phyloP scores from a whole-genome alignment of 2,888 invertebrate genomes.

The Eupithecia dodoneata region DNA sequence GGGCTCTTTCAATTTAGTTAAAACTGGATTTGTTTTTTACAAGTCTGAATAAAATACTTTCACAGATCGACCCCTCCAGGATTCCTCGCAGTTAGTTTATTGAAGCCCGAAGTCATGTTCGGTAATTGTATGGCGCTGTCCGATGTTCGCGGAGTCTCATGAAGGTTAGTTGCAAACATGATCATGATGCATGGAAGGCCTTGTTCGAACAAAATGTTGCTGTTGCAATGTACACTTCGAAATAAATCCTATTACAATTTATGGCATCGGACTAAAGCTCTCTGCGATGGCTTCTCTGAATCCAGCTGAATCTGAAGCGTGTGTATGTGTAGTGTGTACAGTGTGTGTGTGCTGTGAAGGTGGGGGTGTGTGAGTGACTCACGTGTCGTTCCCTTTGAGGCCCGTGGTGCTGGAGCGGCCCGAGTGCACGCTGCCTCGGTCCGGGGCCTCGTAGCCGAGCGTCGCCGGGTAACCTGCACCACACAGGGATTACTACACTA shows the following conservation, averaged over 20 bases:
- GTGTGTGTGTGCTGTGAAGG: not conserved
- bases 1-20: not conserved
- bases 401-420: constrained; percentile 92
- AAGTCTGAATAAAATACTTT: not conserved
- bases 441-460: constrained; percentile 72
- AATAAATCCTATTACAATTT: not conserved
- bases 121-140: not conserved
- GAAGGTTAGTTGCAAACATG: not conserved
- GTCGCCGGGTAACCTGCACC: constrained; percentile 52
- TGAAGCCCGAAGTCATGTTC: not conserved
- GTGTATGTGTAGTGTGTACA: not conserved
- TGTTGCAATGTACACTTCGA: not conserved
- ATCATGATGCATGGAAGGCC: not conserved
- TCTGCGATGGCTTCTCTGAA: not conserved
- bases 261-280: not conserved
- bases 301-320: not conserved
- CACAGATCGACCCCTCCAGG: not conserved
- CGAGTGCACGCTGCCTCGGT: constrained; percentile 91
- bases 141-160: not conserved
- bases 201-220: not conserved
- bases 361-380: constrained; percentile 44
- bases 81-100: not conserved
- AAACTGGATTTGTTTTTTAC: not conserved
- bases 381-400: constrained; percentile 85
- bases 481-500: not conserved